Conservation (phyloP, 2,113 vertebrate species). For the Rhadina sibilatrix region DNA sequence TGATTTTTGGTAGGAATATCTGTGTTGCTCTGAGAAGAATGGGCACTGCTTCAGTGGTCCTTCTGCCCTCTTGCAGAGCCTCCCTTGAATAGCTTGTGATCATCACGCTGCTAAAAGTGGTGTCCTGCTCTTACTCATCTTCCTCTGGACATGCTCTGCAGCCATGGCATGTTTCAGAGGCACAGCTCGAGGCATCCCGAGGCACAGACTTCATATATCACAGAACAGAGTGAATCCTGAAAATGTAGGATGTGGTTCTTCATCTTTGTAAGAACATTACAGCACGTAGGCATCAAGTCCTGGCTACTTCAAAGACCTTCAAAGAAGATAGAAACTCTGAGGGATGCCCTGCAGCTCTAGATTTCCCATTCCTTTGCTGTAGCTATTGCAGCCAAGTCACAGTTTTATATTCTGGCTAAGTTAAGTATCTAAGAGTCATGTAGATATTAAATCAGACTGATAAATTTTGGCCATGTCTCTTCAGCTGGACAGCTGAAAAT, state of each 20-base stretch:
- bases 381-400: not conserved
- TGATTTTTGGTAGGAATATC: not conserved
- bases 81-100: not conserved
- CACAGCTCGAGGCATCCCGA: rapidly evolving
- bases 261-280: not conserved
- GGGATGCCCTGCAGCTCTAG: not conserved
- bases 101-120: not conserved
- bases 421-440: not conserved
- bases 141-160: not conserved
- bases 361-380: not conserved
- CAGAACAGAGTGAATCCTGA: not conserved
- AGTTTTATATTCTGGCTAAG: not conserved
- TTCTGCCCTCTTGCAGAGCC: not conserved
- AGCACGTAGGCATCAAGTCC: rapidly evolving
- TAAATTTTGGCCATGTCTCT: not conserved
- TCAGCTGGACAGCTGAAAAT: not conserved
- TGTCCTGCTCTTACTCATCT: not conserved
- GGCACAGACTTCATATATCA: not conserved
- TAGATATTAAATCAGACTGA: not conserved
- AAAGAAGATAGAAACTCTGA: not conserved
- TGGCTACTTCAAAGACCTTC: not conserved
- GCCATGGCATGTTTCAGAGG: not conserved
- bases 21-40: not conserved
- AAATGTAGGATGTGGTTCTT: not conserved
- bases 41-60: not conserved